These are phyloP conservation scores for Enteromius fasciolatus DNA, from an alignment of 2,797 vertebrate species.

Conservation along the genomic window DNA sequence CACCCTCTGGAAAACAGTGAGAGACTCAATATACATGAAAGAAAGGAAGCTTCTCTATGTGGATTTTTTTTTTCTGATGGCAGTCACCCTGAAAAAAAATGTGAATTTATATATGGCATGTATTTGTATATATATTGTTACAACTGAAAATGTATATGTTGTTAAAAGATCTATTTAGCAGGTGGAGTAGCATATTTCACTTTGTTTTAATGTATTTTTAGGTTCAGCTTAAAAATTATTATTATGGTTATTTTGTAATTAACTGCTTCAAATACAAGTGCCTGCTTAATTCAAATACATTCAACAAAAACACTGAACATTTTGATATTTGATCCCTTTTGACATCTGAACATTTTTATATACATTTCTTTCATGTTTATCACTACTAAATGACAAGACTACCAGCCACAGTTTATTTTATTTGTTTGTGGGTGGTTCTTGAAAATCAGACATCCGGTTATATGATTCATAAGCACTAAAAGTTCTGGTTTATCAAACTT, in stretches of 20 bases:
- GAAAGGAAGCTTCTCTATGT: not conserved
- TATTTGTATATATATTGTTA: not conserved
- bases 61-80: not conserved
- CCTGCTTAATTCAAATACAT: not conserved
- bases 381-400: not conserved
- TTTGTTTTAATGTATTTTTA: not conserved
- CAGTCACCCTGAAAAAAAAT: not conserved
- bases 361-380: not conserved
- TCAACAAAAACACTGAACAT: too few species aligned
- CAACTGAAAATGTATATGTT: not conserved
- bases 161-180: not conserved
- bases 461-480: not conserved
- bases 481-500: not conserved
- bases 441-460: not conserved
- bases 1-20: slow-evolving; percentile 79
- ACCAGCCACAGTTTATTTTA: not conserved
- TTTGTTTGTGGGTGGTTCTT: not conserved
- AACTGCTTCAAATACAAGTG: not conserved
- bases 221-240: not conserved
- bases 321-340: too few species aligned
- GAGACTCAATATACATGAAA: not conserved
- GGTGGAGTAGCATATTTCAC: not conserved
- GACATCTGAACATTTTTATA: not conserved
- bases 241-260: too few species aligned
- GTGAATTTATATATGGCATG: not conserved